Evolutionary conservation across 1,140 invertebrate species (phyloP).

Genomic region (Heliconius nattereri): DNA sequence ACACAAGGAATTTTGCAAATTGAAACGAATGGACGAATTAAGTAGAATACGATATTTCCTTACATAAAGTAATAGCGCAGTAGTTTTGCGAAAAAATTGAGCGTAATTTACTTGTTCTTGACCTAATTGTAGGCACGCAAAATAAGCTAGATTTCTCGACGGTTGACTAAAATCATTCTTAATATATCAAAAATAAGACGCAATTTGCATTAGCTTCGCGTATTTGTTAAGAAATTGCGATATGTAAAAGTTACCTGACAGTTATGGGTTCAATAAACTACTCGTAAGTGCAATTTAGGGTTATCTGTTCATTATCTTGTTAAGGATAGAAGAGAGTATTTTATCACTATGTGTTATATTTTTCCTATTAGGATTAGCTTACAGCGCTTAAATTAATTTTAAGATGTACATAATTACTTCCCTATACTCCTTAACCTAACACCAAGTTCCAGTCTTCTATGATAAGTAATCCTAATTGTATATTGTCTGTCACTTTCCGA

Average conservation of each 20-base stretch:
- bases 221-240: neutral
- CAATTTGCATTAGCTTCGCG: neutral
- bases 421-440: too few species aligned
- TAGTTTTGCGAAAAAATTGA: conserved; percentile 38
- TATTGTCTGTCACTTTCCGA: too few species aligned
- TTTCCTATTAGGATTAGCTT: too few species aligned
- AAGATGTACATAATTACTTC: too few species aligned
- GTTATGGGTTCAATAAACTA: neutral
- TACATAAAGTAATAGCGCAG: conserved; percentile 39
- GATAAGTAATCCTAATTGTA: too few species aligned
- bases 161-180: neutral
- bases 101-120: conserved; percentile 29
- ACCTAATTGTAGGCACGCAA: conserved; percentile 36
- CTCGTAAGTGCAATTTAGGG: too few species aligned
- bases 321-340: too few species aligned
- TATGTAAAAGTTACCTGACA: neutral
- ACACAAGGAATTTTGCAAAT: conserved; percentile 19
- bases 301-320: too few species aligned
- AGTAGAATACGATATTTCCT: conserved; percentile 32
- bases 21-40: conserved; percentile 33
- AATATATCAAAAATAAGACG: neutral
- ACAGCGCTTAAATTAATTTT: too few species aligned
- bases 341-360: too few species aligned
- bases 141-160: conserved; percentile 20
- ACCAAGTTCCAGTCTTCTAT: too few species aligned